Evolutionary conservation across 2,888 invertebrate genomes (phyloP).

Genomic region (Pollenia amentaria): DNA sequence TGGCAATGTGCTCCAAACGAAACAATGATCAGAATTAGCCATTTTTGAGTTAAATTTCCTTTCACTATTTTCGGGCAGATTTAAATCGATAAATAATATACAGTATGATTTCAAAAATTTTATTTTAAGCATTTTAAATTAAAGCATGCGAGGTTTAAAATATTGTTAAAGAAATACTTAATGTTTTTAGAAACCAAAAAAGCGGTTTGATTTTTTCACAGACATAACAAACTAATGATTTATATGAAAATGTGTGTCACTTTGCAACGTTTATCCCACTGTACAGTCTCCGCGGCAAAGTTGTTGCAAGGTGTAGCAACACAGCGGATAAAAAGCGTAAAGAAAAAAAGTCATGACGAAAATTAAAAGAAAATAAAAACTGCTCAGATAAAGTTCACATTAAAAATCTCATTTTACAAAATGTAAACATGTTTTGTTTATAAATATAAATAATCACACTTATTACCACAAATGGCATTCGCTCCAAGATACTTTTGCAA

Average conservation of each 20-base stretch:
- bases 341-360: constrained; percentile 36
- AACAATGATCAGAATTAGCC: too few relatives aligned
- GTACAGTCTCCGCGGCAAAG: constrained; percentile 76
- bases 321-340: constrained; percentile 65
- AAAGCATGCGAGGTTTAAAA: too few relatives aligned
- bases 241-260: background rate
- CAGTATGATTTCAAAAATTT: too few relatives aligned
- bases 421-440: constrained; percentile 84
- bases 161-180: too few relatives aligned
- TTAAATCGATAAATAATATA: too few relatives aligned
- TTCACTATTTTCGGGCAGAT: too few relatives aligned
- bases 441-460: constrained; percentile 84
- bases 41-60: too few relatives aligned
- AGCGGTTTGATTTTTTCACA: background rate
- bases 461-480: constrained; percentile 77
- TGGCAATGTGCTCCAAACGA: too few relatives aligned
- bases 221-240: background rate
- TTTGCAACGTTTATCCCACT: constrained; percentile 22
- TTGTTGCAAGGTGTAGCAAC: constrained; percentile 68
- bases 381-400: constrained; percentile 82
- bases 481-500: constrained; percentile 55
- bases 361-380: constrained; percentile 72
- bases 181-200: too few relatives aligned
- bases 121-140: too few relatives aligned
- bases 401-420: constrained; percentile 84